Conservation (phyloP, 2,888 invertebrate species). For the Drosophila eohydei region DNA sequence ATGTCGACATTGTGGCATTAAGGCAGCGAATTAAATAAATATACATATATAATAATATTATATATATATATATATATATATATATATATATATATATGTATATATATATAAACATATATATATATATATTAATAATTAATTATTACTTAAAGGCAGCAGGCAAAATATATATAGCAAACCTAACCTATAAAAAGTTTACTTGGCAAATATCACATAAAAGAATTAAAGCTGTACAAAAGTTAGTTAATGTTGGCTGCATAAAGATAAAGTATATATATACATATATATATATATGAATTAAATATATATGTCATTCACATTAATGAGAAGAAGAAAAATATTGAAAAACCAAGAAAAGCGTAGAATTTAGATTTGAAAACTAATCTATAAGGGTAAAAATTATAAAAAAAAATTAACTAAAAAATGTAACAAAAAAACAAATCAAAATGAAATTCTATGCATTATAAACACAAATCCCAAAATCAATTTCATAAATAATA, state of each 20-base stretch:
- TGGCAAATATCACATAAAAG: constrained; percentile 64
- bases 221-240: constrained; percentile 77
- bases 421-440: constrained; percentile 48
- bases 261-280: constrained; percentile 52
- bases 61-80: constrained; percentile 34
- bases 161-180: constrained; percentile 69
- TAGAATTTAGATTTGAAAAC: constrained; percentile 70
- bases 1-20: constrained; percentile 62
- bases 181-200: constrained; percentile 65
- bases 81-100: constrained; percentile 45
- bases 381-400: constrained; percentile 65
- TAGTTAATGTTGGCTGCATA: constrained; percentile 69
- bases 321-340: constrained; percentile 42
- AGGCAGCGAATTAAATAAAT: constrained; percentile 56
- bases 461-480: constrained; percentile 50
- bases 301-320: constrained; percentile 59
- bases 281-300: constrained; percentile 38
- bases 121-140: constrained; percentile 30
- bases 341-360: constrained; percentile 46
- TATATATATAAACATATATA: constrained; percentile 57
- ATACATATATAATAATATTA: constrained; percentile 37
- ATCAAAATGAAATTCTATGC: constrained; percentile 68
- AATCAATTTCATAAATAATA: constrained; percentile 70
- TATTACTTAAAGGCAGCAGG: constrained; percentile 69
- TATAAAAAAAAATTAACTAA: constrained; percentile 30